Evolutionary conservation across 2,797 vertebrate genomes (phyloP).

Genomic region (Phyllotis vaccarum): DNA sequence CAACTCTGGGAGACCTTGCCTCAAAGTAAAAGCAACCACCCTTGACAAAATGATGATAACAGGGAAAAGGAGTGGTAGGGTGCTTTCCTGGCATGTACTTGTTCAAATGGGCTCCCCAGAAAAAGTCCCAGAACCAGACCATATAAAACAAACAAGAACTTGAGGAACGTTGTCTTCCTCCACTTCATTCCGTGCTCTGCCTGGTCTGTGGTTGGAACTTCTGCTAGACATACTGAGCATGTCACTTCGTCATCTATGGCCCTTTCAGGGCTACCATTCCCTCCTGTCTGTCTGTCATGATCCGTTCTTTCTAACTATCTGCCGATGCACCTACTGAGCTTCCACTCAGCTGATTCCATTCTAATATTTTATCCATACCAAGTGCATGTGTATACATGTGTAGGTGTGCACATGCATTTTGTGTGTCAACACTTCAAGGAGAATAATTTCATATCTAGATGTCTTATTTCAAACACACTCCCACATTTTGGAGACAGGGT

Average conservation of each 20-base stretch:
- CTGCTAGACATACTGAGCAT: not conserved
- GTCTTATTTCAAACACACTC: not conserved
- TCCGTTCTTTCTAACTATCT: conserved; percentile 24
- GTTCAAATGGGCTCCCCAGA: not conserved
- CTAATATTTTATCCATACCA: not conserved
- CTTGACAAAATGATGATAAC: not conserved
- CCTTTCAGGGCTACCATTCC: not conserved
- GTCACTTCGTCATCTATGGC: not conserved
- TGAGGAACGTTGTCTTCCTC: not conserved
- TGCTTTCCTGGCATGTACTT: not conserved
- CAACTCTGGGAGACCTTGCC: not conserved
- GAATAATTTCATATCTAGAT: not conserved
- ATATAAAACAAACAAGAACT: not conserved
- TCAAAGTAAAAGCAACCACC: not conserved
- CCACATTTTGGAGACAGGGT: not conserved
- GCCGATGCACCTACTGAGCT: not conserved
- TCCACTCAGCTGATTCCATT: not conserved
- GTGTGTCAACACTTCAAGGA: not conserved
- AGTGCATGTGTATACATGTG: not conserved
- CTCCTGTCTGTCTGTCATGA: not conserved
- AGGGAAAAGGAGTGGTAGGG: not conserved
- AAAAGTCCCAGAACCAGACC: not conserved
- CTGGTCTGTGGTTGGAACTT: not conserved
- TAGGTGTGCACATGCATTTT: not conserved
- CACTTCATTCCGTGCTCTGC: not conserved